Percentiles rank a stretch among this genome's conserved stretches.
phyloP scores from a whole-genome alignment of 2,113 vertebrate species.

The Gymnorhina tibicen region DNA sequence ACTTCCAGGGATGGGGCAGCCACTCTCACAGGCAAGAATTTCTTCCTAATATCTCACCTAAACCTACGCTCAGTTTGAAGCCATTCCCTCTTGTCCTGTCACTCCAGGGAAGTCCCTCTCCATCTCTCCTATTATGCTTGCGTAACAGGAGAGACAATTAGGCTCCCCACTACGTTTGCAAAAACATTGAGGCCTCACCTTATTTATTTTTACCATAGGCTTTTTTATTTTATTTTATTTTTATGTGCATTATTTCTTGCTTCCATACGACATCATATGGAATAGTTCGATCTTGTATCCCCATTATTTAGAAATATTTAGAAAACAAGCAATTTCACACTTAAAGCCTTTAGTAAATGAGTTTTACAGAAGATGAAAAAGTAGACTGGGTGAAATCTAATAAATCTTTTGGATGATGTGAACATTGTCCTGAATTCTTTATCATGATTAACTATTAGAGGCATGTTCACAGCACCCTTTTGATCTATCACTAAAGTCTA shows the following conservation, averaged over 20 bases:
- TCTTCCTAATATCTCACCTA: not conserved
- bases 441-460: not conserved
- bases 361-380: slow-evolving; percentile 2
- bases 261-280: not conserved
- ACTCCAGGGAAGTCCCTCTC: not conserved
- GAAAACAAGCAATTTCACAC: slow-evolving; percentile 47
- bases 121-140: not conserved
- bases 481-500: not conserved
- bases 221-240: not conserved
- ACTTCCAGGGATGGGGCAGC: not conserved
- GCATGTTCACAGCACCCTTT: not conserved
- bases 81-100: not conserved
- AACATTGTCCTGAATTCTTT: slow-evolving; percentile 9
- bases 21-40: not conserved
- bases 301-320: slow-evolving; percentile 27
- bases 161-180: not conserved
- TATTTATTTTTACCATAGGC: not conserved
- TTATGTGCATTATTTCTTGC: not conserved
- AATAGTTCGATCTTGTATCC: not conserved
- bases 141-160: not conserved
- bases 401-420: not conserved
- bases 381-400: not conserved
- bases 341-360: slow-evolving; percentile 21
- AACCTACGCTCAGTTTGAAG: not conserved
- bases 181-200: not conserved